Evolutionary conservation across 2,113 vertebrate species (phyloP).

Genomic region (Hippopotamus amphibius): DNA sequence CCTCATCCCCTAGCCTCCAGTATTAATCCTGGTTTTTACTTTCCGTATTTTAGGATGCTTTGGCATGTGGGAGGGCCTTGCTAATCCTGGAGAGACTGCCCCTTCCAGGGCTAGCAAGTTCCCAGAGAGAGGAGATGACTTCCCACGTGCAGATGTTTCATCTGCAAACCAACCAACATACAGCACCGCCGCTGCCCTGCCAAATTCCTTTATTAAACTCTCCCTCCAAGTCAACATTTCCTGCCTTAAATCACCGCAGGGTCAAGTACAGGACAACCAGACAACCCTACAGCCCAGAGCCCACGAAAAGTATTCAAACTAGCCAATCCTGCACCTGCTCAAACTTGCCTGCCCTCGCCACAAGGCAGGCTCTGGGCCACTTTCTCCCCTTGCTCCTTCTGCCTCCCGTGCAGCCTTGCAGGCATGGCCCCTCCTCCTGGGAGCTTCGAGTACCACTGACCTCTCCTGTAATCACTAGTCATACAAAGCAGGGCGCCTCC

Average conservation of each 20-base stretch:
- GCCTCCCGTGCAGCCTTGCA: not conserved
- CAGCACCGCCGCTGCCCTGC: too few species aligned
- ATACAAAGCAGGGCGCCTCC: not conserved
- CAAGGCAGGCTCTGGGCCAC: not conserved
- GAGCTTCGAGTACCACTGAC: not conserved
- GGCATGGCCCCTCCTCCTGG: not conserved
- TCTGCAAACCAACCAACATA: too few species aligned
- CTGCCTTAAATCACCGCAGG: not conserved
- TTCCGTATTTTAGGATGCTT: not conserved
- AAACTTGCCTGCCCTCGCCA: not conserved
- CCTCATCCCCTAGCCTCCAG: not conserved
- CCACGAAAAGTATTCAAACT: not conserved
- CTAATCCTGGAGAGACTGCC: not conserved
- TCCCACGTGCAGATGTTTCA: not conserved
- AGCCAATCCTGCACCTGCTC: not conserved
- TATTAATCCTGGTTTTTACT: not conserved
- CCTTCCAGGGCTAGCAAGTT: not conserved
- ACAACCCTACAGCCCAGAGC: not conserved
- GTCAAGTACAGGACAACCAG: not conserved
- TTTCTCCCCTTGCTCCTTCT: not conserved
- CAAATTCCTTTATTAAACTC: not conserved
- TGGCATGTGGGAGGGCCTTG: not conserved
- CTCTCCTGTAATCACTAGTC: accelerated
- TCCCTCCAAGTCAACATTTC: not conserved
- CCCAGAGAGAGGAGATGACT: not conserved